Percentiles rank a stretch among this genome's conserved stretches.
These are phyloP conservation scores for Mormyrus iriodes DNA, from an alignment of 2,113 vertebrate species.

Conservation along the genomic window DNA sequence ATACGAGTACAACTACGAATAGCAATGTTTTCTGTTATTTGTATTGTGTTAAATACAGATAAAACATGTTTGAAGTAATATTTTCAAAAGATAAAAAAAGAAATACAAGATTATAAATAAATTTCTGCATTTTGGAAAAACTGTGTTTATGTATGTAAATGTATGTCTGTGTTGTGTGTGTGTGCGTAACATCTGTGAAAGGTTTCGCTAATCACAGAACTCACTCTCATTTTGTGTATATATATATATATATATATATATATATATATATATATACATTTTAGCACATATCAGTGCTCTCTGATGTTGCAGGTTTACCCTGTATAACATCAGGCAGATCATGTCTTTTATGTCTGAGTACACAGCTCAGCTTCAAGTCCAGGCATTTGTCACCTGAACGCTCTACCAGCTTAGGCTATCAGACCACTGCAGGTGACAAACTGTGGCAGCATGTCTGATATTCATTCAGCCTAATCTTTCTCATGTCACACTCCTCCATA, in stretches of 20 bases:
- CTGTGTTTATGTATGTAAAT: neutral
- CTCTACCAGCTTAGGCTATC: no score
- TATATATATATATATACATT: neutral
- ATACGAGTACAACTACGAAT: neutral
- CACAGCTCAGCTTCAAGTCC: no score
- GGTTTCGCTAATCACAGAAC: no score
- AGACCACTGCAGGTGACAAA: no score
- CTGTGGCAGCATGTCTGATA: no score
- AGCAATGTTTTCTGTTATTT: neutral
- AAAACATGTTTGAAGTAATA: neutral
- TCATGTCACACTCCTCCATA: neutral
- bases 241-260: no score
- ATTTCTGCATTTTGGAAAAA: neutral
- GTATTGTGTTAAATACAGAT: neutral
- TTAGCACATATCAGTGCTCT: neutral
- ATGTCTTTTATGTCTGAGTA: no score
- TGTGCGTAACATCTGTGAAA: no score
- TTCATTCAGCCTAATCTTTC: no score
- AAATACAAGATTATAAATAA: neutral
- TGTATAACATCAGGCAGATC: no score
- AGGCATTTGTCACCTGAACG: neutral
- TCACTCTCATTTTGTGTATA: no score
- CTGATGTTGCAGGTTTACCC: neutral
- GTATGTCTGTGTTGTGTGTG: neutral
- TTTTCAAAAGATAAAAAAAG: neutral